Evolutionary conservation across 2,113 vertebrate species (phyloP).

Genomic region (Daboia siamensis): DNA sequence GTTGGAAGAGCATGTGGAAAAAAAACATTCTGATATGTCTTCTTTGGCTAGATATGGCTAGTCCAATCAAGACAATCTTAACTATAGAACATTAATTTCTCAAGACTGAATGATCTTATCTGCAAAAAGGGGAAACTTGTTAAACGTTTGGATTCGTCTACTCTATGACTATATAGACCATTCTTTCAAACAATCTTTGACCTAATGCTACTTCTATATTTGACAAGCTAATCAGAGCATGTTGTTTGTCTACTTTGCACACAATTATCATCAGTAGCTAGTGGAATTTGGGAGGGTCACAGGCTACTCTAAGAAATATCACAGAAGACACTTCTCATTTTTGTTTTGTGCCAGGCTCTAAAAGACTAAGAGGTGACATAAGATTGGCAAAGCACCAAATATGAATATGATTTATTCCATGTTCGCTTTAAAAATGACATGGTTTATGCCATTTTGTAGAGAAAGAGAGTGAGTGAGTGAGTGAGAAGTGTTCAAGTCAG

Average conservation of each 20-base stretch:
- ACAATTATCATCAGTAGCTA: constrained; percentile 28
- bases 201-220: background rate
- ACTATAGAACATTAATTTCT: background rate
- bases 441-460: background rate
- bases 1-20: background rate
- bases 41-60: background rate
- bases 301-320: constrained; percentile 30
- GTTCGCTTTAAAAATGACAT: background rate
- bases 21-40: background rate
- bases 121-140: background rate
- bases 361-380: background rate
- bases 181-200: background rate
- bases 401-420: background rate
- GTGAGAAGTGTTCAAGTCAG: background rate
- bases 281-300: constrained; percentile 12
- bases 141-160: background rate
- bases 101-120: background rate
- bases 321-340: constrained; percentile 40
- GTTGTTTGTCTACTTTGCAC: constrained; percentile 28
- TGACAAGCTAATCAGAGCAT: constrained; percentile 10
- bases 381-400: background rate
- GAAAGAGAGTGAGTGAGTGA: background rate
- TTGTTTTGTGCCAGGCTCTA: constrained; percentile 36
- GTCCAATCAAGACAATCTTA: background rate
- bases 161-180: background rate